These are phyloP conservation scores for Belgica antarctica DNA, from an alignment of 2,888 invertebrate genomes.

Conservation along the genomic window DNA sequence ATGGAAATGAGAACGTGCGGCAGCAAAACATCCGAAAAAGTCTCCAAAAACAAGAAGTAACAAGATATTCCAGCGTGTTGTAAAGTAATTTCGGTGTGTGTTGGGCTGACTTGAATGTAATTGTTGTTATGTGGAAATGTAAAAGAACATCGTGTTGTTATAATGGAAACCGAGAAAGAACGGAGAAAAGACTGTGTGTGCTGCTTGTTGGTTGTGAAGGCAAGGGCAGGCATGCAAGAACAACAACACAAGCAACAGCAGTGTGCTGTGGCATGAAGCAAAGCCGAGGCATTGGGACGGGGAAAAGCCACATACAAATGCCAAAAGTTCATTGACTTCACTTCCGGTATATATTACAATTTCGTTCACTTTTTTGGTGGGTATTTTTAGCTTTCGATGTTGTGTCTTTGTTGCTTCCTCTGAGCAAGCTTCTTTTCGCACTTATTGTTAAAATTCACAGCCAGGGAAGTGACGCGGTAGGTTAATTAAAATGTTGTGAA, in stretches of 20 bases:
- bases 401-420: slow-evolving; percentile 13
- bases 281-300: slow-evolving; percentile 36
- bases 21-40: neutral
- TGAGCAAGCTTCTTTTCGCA: neutral
- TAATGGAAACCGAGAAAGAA: slow-evolving; percentile 18
- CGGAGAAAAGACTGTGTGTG: neutral
- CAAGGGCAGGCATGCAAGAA: slow-evolving; percentile 12
- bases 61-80: slow-evolving; percentile 1
- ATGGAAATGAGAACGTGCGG: neutral
- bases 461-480: no score
- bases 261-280: slow-evolving; percentile 32
- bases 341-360: slow-evolving; percentile 44
- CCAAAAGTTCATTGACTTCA: slow-evolving; percentile 44
- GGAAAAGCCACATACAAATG: slow-evolving; percentile 32
- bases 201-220: neutral
- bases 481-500: no score
- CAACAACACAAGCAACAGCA: slow-evolving; percentile 18
- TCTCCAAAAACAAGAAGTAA: neutral
- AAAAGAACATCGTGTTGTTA: slow-evolving; percentile 17
- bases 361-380: neutral
- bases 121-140: slow-evolving; percentile 19
- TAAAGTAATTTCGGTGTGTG: neutral
- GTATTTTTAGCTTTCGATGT: no score
- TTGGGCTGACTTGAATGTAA: no score
- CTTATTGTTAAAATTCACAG: no score